Evolutionary conservation across 2,888 invertebrate genomes (phyloP).

Genomic region (Metopia argyrocephala): DNA sequence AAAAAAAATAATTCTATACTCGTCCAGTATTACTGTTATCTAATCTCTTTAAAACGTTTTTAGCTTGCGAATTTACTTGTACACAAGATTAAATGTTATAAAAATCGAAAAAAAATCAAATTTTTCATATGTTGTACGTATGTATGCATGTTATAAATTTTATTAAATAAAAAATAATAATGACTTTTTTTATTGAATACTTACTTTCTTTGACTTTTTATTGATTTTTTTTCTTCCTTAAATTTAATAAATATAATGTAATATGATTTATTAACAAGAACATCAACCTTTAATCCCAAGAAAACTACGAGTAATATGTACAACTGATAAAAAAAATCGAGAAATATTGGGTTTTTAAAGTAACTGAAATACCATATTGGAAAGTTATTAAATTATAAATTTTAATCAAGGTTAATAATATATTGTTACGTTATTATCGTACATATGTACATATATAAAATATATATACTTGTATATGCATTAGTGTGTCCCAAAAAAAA

Average conservation of each 20-base stretch:
- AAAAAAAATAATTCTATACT: neutral
- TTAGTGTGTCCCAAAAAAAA: too few species aligned
- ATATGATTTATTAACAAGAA: too few species aligned
- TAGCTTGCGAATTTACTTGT: conserved; percentile 11
- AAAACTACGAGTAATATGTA: too few species aligned
- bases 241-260: neutral
- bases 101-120: neutral
- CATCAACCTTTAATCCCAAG: too few species aligned
- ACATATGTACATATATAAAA: too few species aligned
- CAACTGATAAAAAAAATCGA: neutral
- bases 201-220: neutral
- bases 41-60: conserved; percentile 6
- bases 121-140: neutral
- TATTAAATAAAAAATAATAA: neutral
- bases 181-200: neutral
- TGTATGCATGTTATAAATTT: neutral
- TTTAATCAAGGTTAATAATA: too few species aligned
- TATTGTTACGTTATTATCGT: too few species aligned
- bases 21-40: neutral
- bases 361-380: too few species aligned
- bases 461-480: too few species aligned
- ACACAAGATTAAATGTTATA: neutral
- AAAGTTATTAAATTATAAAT: too few species aligned
- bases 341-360: neutral
- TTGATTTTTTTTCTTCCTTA: neutral